Conservation (phyloP, 2,888 invertebrate species). For the Biston stratarius region DNA sequence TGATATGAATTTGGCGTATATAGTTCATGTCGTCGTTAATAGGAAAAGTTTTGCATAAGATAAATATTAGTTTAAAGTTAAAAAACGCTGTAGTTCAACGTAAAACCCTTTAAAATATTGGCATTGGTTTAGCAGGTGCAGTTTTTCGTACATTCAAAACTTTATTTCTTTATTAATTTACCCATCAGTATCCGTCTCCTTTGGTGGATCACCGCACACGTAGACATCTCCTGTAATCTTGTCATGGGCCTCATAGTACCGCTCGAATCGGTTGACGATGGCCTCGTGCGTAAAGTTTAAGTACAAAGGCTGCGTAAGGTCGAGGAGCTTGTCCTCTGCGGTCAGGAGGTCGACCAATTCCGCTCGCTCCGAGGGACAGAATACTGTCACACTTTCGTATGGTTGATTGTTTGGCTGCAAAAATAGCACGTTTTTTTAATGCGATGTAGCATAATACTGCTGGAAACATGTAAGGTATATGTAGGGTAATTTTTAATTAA, state of each 20-base stretch:
- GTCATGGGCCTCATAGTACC: conserved; percentile 89
- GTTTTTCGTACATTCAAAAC: background rate
- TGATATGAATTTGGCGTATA: too few relatives aligned
- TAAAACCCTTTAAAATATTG: too few relatives aligned
- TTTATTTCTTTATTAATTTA: conserved; percentile 58
- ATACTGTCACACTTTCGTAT: conserved; percentile 94
- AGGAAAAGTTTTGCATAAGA: too few relatives aligned
- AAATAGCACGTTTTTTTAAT: background rate
- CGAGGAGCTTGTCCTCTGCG: conserved; percentile 91
- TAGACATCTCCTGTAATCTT: conserved; percentile 93
- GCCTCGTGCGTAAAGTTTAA: conserved; percentile 94
- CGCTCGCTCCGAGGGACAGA: conserved; percentile 92
- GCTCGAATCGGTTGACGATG: conserved; percentile 92
- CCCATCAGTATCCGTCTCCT: conserved; percentile 87
- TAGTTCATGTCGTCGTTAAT: too few relatives aligned
- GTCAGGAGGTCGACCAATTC: conserved; percentile 90
- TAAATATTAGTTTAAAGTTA: too few relatives aligned
- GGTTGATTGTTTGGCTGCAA: conserved; percentile 92
- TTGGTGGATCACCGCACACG: conserved; percentile 89
- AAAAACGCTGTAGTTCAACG: too few relatives aligned
- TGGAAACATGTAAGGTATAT: background rate
- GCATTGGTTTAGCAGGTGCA: background rate
- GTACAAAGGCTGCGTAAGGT: conserved; percentile 93
- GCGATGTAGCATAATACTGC: background rate
- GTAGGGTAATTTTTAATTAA: too few relatives aligned